Conservation (phyloP, 2,888 invertebrate genomes). For the Euplexia lucipara region DNA sequence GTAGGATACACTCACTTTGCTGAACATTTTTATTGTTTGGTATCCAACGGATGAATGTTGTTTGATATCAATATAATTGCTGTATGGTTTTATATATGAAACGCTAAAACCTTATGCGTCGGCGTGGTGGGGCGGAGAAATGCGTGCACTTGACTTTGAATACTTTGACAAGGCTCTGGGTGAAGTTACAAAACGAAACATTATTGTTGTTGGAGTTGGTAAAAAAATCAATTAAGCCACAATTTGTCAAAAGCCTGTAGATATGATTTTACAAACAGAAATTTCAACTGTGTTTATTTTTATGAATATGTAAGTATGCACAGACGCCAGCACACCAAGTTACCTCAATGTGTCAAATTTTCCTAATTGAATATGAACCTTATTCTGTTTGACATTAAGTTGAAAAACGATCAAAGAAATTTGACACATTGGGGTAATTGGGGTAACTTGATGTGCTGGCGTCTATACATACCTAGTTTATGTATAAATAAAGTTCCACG, state of each 20-base stretch:
- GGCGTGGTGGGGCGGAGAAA: constrained; percentile 64
- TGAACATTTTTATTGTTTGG: constrained; percentile 66
- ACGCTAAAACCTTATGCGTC: constrained; percentile 4
- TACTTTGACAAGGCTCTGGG: constrained; percentile 28
- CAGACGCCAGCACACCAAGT: too few species aligned
- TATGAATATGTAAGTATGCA: too few species aligned
- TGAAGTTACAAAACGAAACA: constrained; percentile 3
- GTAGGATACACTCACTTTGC: constrained; percentile 65
- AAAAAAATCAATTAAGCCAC: not conserved
- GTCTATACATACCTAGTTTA: too few species aligned
- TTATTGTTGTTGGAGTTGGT: not conserved
- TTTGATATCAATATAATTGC: constrained; percentile 64
- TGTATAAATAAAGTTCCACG: too few species aligned
- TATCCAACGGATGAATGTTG: constrained; percentile 56
- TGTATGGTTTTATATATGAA: constrained; percentile 64
- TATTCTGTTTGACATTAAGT: too few species aligned
- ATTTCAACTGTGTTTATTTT: too few species aligned
- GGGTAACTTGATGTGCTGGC: too few species aligned
- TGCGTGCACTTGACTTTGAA: constrained; percentile 48
- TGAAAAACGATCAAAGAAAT: too few species aligned
- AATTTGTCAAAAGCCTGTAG: not conserved
- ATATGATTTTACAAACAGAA: too few species aligned
- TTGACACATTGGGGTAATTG: too few species aligned
- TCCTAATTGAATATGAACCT: too few species aligned
- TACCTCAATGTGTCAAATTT: too few species aligned